A percentile compares a stretch with the other conserved stretches of the same genome.
Conservation (phyloP, 2,888 invertebrate species). For the Coleophora flavipennella region DNA sequence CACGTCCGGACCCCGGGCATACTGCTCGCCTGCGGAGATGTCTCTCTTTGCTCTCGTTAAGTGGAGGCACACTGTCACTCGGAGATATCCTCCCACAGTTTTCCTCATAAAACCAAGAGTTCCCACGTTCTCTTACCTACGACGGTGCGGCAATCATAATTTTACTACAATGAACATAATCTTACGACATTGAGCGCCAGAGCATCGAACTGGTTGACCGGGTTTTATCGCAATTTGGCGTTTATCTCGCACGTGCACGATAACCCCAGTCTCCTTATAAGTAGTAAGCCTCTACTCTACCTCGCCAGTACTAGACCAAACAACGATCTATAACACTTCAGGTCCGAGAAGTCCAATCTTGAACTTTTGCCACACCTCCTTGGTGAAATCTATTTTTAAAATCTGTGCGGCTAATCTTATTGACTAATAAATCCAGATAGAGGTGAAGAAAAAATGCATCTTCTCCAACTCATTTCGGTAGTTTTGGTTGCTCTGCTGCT, state of each 20-base stretch:
- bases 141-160: slow-evolving; percentile 33
- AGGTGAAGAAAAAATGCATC: slow-evolving; percentile 40
- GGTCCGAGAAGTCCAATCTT: too few species aligned
- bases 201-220: slow-evolving; percentile 54
- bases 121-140: background rate
- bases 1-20: too few species aligned
- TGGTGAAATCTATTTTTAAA: too few species aligned
- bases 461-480: slow-evolving; percentile 33
- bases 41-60: too few species aligned
- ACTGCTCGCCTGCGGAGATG: too few species aligned
- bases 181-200: slow-evolving; percentile 56
- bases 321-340: slow-evolving; percentile 19
- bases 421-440: too few species aligned
- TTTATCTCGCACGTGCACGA: slow-evolving; percentile 64
- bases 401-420: too few species aligned
- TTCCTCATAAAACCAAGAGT: background rate
- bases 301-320: slow-evolving; percentile 42
- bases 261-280: slow-evolving; percentile 56
- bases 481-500: slow-evolving; percentile 31
- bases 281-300: slow-evolving; percentile 28
- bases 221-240: slow-evolving; percentile 41
- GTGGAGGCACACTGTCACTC: too few species aligned
- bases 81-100: background rate
- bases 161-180: slow-evolving; percentile 54
- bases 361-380: too few species aligned